phyloP scores from a whole-genome alignment of 30 jellyfish, hydroid and myxozoan species.

The Aurelia coerulea region DNA sequence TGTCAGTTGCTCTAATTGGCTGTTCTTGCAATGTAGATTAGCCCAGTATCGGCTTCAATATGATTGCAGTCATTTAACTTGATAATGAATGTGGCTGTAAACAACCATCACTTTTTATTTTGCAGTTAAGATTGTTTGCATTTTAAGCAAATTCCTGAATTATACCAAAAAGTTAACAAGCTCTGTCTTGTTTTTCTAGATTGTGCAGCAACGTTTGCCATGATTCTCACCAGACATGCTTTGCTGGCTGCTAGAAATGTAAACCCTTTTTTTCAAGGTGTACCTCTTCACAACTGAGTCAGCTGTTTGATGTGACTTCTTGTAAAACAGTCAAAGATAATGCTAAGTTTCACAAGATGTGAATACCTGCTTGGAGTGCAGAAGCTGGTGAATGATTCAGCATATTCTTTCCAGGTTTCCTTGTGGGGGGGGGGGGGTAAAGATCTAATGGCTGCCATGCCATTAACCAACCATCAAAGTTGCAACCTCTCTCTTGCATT shows the following conservation, averaged over 20 bases:
- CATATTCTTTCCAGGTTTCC: background rate
- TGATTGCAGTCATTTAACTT: background rate
- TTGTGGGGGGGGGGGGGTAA: background rate
- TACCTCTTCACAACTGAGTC: too few species aligned
- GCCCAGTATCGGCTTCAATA: slow-evolving; percentile 34
- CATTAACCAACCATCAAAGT: background rate
- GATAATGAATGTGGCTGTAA: background rate
- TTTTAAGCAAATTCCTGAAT: background rate
- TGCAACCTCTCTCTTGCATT: background rate
- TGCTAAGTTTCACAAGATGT: background rate
- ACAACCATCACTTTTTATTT: background rate
- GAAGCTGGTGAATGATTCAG: slow-evolving; percentile 5
- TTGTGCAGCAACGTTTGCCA: background rate
- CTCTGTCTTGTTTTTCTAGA: slow-evolving; percentile 1
- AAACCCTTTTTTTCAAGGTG: too few species aligned
- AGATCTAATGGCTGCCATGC: slow-evolving; percentile 13
- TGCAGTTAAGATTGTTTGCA: background rate
- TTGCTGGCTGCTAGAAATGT: too few species aligned
- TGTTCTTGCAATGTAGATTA: slow-evolving; percentile 26
- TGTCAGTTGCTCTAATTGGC: slow-evolving; percentile 25
- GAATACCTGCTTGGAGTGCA: slow-evolving; percentile 14
- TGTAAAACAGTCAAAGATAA: background rate
- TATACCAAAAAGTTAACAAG: background rate
- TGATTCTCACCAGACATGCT: background rate
- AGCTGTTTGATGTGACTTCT: background rate